These are phyloP conservation scores for Leptocoma aspasia DNA, from an alignment of 2,113 vertebrate genomes.

Conservation along the genomic window DNA sequence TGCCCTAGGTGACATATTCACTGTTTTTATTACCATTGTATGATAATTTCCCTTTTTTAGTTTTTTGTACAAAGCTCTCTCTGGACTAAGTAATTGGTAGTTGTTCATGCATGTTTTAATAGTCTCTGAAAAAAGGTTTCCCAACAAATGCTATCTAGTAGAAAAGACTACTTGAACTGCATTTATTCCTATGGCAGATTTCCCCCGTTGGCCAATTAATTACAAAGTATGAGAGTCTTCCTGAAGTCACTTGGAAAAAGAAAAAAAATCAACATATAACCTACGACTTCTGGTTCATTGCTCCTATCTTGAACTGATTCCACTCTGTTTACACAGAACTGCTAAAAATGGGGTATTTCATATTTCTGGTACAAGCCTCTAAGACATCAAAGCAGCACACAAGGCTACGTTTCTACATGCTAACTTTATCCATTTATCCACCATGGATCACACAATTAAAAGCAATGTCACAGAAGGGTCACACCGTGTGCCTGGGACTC, in stretches of 20 bases:
- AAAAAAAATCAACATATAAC: not conserved
- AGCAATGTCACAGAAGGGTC: not conserved
- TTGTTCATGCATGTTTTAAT: constrained; percentile 82
- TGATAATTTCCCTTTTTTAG: constrained; percentile 57
- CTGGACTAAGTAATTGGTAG: constrained; percentile 66
- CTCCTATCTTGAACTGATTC: constrained; percentile 18
- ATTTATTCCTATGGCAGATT: constrained; percentile 83
- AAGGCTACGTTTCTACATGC: not conserved
- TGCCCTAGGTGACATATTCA: constrained; percentile 53
- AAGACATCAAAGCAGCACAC: not conserved
- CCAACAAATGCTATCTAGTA: constrained; percentile 73
- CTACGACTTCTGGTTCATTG: constrained; percentile 53
- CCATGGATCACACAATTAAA: not conserved
- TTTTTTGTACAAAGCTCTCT: constrained; percentile 65
- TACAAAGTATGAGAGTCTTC: constrained; percentile 65
- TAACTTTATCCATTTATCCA: not conserved
- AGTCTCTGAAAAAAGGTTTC: constrained; percentile 67
- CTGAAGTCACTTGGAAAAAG: constrained; percentile 61
- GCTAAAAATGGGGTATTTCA: constrained; percentile 10
- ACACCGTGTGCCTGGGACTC: not conserved
- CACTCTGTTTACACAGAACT: not conserved
- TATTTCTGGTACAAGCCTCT: not conserved
- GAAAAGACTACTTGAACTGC: constrained; percentile 75
- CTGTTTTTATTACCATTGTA: constrained; percentile 73
- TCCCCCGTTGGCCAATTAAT: constrained; percentile 93